Base-by-base conservation (phyloP, 2,113 vertebrate genomes). In the Gymnocephalus cernua region DNA sequence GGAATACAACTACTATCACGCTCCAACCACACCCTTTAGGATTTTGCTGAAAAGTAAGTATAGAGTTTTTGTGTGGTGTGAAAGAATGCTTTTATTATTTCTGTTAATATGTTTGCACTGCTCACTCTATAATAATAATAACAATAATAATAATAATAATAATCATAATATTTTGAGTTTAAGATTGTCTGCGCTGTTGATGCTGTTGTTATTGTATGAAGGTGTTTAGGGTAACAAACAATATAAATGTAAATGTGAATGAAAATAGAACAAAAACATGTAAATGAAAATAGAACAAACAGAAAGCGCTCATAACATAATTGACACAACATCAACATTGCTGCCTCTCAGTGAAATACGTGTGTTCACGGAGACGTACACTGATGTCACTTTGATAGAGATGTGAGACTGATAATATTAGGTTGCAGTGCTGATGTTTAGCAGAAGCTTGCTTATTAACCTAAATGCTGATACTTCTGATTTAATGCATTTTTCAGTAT, bases 31-130 rank as follows among this genome's bases (percentile, higher is more conserved):
- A 70, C 77, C 91, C n/a, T 84, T 92, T 56, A 93, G 63, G 81
- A 91, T 94, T 41, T 63, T 93, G 76, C 84, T 92, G 62, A 94
- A 88, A 92, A 87, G 93, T 95, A 90, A 95, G 94, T 95, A 70
- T 11, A 5, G 38, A 68, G 54, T 69, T 72, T 79, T 53, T 58
- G 27, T 57, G 35, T 59, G 0, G 27, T 25, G 2, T 0, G 10
- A 29, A 47, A 63, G 14, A 47, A 25, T 73, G 1, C 47, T 65
- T 73, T 73, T 0, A 47, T 44, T 62, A 19, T 74, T 51, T 38
- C n/a, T 59, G 58, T 35, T 27, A 3, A 29, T 8, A n/a, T 35
- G 35, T 77, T 65, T 11, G 8, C 58, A 12, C 8, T 0, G 13
- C 4, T 77, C 15, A 29, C 2, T 41, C 38, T 41, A 41, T 41